These are phyloP conservation scores for Puntigrus tetrazona DNA, from an alignment of 2,113 vertebrate genomes.

Conservation along the genomic window DNA sequence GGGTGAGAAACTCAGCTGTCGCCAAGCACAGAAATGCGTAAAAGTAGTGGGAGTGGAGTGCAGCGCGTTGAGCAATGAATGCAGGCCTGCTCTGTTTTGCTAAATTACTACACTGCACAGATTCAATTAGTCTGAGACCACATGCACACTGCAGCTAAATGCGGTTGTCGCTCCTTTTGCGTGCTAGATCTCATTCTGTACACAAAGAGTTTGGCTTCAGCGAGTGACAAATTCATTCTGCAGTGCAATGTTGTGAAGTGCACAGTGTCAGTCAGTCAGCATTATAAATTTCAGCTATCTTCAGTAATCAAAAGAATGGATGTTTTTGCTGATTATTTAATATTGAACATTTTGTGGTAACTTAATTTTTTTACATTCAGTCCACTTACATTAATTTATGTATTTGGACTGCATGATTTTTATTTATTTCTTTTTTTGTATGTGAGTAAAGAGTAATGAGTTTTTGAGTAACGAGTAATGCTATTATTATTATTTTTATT, in stretches of 20 bases:
- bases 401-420: not conserved
- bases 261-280: not conserved
- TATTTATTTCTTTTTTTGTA: not conserved
- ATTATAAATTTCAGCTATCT: not conserved
- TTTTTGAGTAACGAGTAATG: not conserved
- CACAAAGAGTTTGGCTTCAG: not conserved
- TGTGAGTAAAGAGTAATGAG: not conserved
- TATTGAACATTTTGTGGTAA: not conserved
- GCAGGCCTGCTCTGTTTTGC: not conserved
- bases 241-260: not conserved
- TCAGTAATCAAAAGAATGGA: not conserved
- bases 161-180: not conserved
- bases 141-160: constrained; percentile 5
- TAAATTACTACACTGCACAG: constrained; percentile 2
- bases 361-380: not conserved
- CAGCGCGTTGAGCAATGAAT: constrained; percentile 7
- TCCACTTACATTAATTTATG: not conserved
- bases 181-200: not conserved
- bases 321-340: not conserved
- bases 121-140: constrained; percentile 10
- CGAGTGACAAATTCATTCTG: not conserved
- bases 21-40: constrained; percentile 16
- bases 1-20: constrained; percentile 29
- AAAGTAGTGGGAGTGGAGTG: constrained; percentile 19
- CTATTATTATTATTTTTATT: too few species aligned